A percentile compares a stretch with the other conserved stretches of the same genome.
Evolutionary conservation across 2,888 invertebrate species (phyloP).

Genomic region (Choreutis nemorana): DNA sequence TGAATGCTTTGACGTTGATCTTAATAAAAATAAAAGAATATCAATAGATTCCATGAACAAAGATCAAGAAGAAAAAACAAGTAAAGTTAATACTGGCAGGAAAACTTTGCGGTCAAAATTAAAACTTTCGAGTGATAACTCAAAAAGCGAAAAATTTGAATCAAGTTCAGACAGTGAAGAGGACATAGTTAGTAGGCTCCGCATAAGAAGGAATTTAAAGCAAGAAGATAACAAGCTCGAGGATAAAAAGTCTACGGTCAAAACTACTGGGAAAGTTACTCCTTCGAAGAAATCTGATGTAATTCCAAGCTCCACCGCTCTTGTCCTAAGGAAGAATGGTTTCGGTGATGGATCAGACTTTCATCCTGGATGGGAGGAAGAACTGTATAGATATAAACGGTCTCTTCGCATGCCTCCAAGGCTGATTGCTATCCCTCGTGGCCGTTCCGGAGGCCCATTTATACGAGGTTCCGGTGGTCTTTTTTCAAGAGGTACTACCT

Average conservation of each 20-base stretch:
- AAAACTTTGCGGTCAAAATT: conserved; percentile 31
- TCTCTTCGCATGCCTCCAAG: conserved; percentile 83
- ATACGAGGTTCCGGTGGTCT: conserved; percentile 32
- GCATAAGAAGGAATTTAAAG: conserved; percentile 56
- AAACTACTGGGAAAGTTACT: conserved; percentile 40
- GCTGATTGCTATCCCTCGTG: conserved; percentile 80
- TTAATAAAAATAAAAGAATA: conserved; percentile 43
- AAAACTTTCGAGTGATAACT: conserved; percentile 34
- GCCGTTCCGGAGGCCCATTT: conserved; percentile 65
- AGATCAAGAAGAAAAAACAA: conserved; percentile 36
- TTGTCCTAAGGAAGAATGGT: conserved; percentile 60
- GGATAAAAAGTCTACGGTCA: conserved; percentile 17
- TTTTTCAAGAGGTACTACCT: conserved; percentile 74
- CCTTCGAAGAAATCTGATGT: conserved; percentile 39
- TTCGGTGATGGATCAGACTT: conserved; percentile 78
- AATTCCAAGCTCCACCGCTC: conserved; percentile 37
- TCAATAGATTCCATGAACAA: conserved; percentile 34
- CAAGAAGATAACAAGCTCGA: conserved; percentile 38
- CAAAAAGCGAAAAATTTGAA: conserved; percentile 37
- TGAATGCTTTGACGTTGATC: conserved; percentile 55
- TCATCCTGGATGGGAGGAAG: conserved; percentile 84
- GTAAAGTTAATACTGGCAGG: conserved; percentile 30
- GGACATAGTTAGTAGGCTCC: conserved; percentile 49
- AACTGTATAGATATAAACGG: conserved; percentile 82
- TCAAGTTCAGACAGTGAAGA: conserved; percentile 51